Conservation (phyloP, 1,140 invertebrate genomes). For the Drosophila subobscura region DNA sequence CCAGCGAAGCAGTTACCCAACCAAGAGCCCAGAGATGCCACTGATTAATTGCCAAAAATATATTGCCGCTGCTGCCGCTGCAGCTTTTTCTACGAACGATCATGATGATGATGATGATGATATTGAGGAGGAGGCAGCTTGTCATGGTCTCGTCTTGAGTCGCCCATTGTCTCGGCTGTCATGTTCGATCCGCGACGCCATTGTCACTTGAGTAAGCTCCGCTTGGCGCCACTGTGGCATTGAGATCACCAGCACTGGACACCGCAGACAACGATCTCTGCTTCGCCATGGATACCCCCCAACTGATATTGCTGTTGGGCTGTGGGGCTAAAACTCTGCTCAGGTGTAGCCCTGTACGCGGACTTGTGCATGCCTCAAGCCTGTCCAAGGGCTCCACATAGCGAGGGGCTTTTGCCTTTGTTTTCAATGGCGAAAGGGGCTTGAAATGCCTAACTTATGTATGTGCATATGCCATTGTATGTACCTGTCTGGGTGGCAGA, state of each 20-base stretch:
- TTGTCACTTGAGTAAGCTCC: constrained; percentile 64
- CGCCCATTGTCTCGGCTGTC: constrained; percentile 50
- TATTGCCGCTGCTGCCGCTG: constrained; percentile 19
- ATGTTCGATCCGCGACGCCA: constrained; percentile 35
- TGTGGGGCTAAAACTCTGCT: constrained; percentile 63
- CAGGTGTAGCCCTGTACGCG: constrained; percentile 33
- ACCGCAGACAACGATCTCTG: constrained; percentile 7
- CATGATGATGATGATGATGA: constrained; percentile 35
- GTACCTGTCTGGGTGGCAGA: constrained; percentile 40
- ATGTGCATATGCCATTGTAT: no score
- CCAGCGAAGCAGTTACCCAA: constrained; percentile 62
- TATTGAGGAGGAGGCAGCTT: constrained; percentile 25
- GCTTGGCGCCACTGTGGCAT: constrained; percentile 76
- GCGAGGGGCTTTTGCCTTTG: constrained; percentile 26
- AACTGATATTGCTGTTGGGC: constrained; percentile 21
- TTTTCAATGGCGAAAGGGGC: constrained; percentile 64
- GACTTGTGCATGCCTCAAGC: constrained; percentile 16
- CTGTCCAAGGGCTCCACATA: constrained; percentile 27
- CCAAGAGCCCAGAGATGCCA: constrained; percentile 6
- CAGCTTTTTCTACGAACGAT: constrained; percentile 25
- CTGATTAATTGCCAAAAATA: constrained; percentile 49
- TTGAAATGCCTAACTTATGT: constrained; percentile 17
- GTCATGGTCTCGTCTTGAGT: constrained; percentile 62
- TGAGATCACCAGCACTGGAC: constrained; percentile 52
- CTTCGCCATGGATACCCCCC: constrained; percentile 15